Evolutionary conservation across 2,888 invertebrate genomes (phyloP), one percentile per base, ranked within the genome.

Genomic region (Sussaba pulchella): DNA sequence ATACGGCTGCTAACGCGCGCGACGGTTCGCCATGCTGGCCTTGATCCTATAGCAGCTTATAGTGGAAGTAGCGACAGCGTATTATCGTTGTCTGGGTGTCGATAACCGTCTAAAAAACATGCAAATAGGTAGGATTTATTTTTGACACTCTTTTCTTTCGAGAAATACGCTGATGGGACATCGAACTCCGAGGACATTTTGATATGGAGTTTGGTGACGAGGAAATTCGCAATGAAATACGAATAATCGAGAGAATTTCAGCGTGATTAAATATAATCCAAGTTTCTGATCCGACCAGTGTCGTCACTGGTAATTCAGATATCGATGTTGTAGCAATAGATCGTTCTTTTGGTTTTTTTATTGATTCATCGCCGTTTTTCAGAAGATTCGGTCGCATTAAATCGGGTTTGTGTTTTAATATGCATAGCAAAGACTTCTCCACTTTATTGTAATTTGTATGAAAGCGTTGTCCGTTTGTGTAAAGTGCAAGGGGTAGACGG

Each of bases 401-500:
- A 71, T 39, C 59, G 3, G n/a, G 39, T 39, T 50, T 50, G 50
- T 67, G 64, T 67, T 72, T 75, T 67, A 75, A 82, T 82, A 78
- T 75, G 75, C 67, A 82, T 75, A 31, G 3, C 52, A 75, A 31
- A 31, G 21, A 61, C 24, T 41, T 64, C 52, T 61, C 24, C 41
- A 8, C 14, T 36, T 50, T 50, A 50, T 61, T 50, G 45, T 50
- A 72, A 63, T 63, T 63, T 47, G 45, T 59, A 59, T 36, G 59
- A 57, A 31, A 14, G 2, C 57, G 3, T 26, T 31, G 17, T 14
- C 41, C 61, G 19, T 39, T 61, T 61, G n/a, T 61, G 1, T n/a
- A 0, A 41, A 41, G 61, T 39, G 12, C 10, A 57, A 6, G 14
- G 24, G 24, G 6, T 5, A 17, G 19, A 2, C 17, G 8, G 31